Evolutionary conservation across 2,797 vertebrate genomes (phyloP), one percentile per base, ranked within the genome.

Genomic region (Acropternis orthonyx): DNA sequence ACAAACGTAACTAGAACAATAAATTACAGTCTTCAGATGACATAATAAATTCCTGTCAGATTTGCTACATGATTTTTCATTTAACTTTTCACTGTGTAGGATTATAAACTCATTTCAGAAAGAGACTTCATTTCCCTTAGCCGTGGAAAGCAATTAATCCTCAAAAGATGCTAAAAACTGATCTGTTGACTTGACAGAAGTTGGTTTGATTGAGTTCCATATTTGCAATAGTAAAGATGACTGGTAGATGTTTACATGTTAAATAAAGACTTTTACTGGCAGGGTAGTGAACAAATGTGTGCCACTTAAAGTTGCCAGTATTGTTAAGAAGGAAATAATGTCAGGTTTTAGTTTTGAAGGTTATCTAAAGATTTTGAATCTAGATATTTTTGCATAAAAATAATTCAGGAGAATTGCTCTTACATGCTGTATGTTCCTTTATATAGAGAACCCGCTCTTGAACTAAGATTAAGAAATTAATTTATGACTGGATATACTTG

Each of bases 21-120:
- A 80, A 78, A 72, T 65, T 63, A 61, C 13, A 34, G 10, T 41
- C 30, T 58, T 68, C 65, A 59, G 23, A 69, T 51, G 8, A 91
- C 92, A 85, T 55, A 75, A 75, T 68, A 85, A 89, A 82, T 82
- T 88, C 68, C 73, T 93, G 65, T 44, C 81, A 85, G 61, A 94
- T 81, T 92, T 87, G 15, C 55, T 73, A 30, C 58, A 76, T 67
- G 55, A 76, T 89, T 92, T 95, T 93, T 95, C 52, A 94, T 93
- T 91, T 88, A 69, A 73, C 82, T 95, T 62, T 89, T 89, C 52
- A 51, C 36, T 67, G 46, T 61, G 48, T 52, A 76, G 55, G 56
- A 95, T 86, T 95, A 93, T 73, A 92, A 73, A 5, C 5, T 84
- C 46, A 85, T 92, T 95, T 94, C 12, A 52, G 69, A 86, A 87